Conservation (phyloP, 2,113 vertebrate species). For the Elaphurus davidianus region DNA sequence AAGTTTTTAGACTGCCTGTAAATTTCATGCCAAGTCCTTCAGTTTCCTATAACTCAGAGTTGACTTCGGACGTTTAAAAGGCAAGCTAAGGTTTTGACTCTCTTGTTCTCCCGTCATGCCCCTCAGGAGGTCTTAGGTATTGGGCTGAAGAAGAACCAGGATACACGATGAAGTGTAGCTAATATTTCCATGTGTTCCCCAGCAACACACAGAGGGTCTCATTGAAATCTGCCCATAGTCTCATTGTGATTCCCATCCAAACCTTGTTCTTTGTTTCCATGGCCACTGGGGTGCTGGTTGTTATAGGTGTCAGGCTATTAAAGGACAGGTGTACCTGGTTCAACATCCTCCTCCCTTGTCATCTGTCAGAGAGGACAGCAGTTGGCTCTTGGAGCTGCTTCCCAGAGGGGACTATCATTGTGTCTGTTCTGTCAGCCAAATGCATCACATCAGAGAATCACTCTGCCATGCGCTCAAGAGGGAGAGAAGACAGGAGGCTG, state of each 20-base stretch:
- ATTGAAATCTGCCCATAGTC: background rate
- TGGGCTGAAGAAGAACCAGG: background rate
- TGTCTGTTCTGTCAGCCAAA: background rate
- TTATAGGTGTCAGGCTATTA: background rate
- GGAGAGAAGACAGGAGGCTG: background rate
- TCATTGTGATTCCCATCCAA: background rate
- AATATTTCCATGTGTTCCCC: background rate
- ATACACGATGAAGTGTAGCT: accelerated
- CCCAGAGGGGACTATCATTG: background rate
- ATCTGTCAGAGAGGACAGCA: background rate
- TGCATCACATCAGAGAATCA: background rate
- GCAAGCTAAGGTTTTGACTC: background rate
- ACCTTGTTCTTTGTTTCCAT: background rate
- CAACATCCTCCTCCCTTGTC: background rate
- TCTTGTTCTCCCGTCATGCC: background rate
- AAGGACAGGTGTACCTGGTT: background rate
- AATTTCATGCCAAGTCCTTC: background rate
- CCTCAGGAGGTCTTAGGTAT: background rate
- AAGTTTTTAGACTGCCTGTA: background rate
- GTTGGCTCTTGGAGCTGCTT: background rate
- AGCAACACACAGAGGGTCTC: background rate
- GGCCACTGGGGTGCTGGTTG: background rate
- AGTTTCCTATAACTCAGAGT: background rate
- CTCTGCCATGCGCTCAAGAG: background rate
- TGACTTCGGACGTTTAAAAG: background rate